These are phyloP conservation scores for Criorhina ranunculi DNA, from an alignment of 2,888 invertebrate genomes.

Conservation along the genomic window DNA sequence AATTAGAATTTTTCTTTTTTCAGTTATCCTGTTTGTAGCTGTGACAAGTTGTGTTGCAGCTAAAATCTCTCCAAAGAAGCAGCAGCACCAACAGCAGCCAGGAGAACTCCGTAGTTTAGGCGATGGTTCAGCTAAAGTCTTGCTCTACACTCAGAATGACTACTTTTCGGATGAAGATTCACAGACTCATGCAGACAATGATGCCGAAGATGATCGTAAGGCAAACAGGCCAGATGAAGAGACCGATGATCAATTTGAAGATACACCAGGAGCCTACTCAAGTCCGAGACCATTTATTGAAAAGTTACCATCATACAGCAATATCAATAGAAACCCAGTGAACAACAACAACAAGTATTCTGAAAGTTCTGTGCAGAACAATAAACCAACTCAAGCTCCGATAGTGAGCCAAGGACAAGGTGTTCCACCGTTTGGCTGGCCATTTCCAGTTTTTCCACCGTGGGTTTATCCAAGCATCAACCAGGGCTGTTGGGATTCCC, in stretches of 20 bases:
- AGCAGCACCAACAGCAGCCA: background rate
- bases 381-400: background rate
- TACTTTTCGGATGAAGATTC: constrained; percentile 47
- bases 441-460: constrained; percentile 36
- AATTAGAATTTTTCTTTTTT: background rate
- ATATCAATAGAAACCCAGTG: constrained; percentile 6
- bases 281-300: constrained; percentile 67
- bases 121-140: constrained; percentile 43
- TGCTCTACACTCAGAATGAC: constrained; percentile 48
- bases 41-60: constrained; percentile 9
- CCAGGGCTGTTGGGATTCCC: constrained; percentile 30
- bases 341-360: constrained; percentile 36
- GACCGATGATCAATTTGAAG: constrained; percentile 54
- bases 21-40: constrained; percentile 38
- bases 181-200: constrained; percentile 15
- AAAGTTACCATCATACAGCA: constrained; percentile 42
- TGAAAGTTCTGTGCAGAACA: constrained; percentile 1
- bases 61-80: constrained; percentile 41
- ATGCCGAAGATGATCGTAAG: constrained; percentile 41
- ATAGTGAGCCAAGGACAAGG: constrained; percentile 11
- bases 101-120: constrained; percentile 47
- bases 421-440: constrained; percentile 5
- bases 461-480: constrained; percentile 31
- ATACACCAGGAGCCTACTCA: constrained; percentile 45
- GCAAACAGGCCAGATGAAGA: constrained; percentile 45